Percentiles rank a stretch among this genome's conserved stretches.
Evolutionary conservation across 2,113 vertebrate genomes (phyloP).

Genomic region (Chrysemys picta): DNA sequence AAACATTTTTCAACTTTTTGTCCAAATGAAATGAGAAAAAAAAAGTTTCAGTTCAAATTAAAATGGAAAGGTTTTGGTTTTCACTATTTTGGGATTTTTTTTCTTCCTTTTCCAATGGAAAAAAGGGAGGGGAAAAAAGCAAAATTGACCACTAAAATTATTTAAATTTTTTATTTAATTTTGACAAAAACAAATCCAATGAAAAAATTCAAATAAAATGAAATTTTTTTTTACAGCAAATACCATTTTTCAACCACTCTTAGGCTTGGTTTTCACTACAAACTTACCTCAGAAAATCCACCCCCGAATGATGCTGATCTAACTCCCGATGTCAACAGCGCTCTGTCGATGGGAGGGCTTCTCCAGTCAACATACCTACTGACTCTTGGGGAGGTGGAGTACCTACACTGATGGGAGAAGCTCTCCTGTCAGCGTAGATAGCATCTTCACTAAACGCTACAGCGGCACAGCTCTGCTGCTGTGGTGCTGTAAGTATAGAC

Average conservation of each 20-base stretch:
- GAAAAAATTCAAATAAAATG: not conserved
- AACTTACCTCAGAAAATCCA: not conserved
- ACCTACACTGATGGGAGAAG: no score
- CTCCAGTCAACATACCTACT: no score
- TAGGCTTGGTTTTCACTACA: not conserved
- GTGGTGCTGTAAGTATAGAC: no score
- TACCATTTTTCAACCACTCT: not conserved
- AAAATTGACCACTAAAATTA: not conserved
- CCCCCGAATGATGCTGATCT: not conserved
- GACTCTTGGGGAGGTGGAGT: no score
- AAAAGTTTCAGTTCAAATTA: not conserved
- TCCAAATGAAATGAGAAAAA: not conserved
- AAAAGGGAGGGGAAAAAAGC: not conserved
- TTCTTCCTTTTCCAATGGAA: not conserved
- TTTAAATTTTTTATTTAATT: not conserved
- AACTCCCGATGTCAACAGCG: not conserved
- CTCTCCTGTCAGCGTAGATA: no score
- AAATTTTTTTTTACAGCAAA: not conserved
- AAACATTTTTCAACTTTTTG: not conserved
- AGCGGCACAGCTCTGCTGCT: no score
- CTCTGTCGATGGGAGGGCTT: no score
- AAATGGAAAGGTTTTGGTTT: not conserved
- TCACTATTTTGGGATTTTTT: not conserved
- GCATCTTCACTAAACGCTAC: no score
- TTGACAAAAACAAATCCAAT: not conserved